Evolutionary conservation across 2,888 invertebrate genomes (phyloP), one percentile per base, ranked within the genome.

Genomic region (Strigamia crassipes): DNA sequence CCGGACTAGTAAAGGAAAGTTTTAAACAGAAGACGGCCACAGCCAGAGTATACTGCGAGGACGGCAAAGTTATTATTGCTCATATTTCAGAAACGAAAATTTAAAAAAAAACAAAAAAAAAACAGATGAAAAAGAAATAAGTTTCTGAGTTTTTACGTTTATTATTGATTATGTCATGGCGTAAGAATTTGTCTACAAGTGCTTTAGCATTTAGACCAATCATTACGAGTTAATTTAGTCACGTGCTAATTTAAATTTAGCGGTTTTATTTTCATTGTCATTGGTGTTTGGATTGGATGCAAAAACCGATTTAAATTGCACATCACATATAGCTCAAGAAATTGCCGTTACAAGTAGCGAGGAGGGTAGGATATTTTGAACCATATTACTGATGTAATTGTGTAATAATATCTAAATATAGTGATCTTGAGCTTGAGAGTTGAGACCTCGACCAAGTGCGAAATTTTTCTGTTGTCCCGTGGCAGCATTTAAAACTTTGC

Each of bases 231-330:
- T 18, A 61, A 18, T 23, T 23, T 23, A 3, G 61, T 61, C 61
- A 61, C 61, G 61, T 61, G 61, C 15, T 18, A 15, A 61, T 61
- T 61, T 61, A 61, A 61, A 61, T 23, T 61, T 61, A 61, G 61
- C 61, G 61, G 61, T 61, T 61, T 61, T 21, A 18, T 61, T 23
- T 61, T 61, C 61, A 61, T 61, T 61, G 61, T 61, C 61, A 23
- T 61, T 23, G 5, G 18, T 61, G 12, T n/a, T 61, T 61, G 46
- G 46, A 46, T n/a, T 15, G 15, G 15, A 15, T 46, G n/a, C 46
- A 46, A 6, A 38, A 38, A 6, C 38, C 38, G 46, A 46, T 46
- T 46, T 46, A 46, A 46, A 46, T 46, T 13, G 4, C 46, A 46
- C 12, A 46, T 46, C 46, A 46, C 46, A 46, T 46, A 46, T n/a